phyloP scores from a whole-genome alignment of 2,797 vertebrate species.

The Cephalopachus bancanus region DNA sequence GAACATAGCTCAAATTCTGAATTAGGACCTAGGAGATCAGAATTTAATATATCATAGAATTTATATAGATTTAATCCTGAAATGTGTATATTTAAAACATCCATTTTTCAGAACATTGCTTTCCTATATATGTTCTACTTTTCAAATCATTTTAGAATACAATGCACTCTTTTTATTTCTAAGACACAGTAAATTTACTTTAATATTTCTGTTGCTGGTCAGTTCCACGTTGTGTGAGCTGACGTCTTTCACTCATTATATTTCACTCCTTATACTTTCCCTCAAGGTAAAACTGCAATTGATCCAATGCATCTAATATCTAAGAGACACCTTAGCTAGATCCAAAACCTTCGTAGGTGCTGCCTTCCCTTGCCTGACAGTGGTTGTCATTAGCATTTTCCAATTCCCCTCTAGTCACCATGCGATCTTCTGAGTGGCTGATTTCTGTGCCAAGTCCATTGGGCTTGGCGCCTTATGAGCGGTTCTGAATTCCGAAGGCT shows the following conservation, averaged over 20 bases:
- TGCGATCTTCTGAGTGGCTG: neutral
- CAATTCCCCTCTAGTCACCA: constrained; percentile 39
- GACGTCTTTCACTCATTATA: neutral
- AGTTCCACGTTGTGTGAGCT: neutral
- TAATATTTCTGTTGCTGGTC: constrained; percentile 34
- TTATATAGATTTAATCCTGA: constrained; percentile 18
- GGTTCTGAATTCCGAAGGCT: constrained; percentile 79
- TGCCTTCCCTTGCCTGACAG: neutral
- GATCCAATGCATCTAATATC: neutral
- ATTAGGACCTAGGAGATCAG: neutral
- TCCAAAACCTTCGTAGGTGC: neutral
- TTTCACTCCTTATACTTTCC: constrained; percentile 14
- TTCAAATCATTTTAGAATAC: constrained; percentile 26
- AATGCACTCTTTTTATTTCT: neutral
- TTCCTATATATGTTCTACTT: neutral
- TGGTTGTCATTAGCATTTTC: constrained; percentile 15
- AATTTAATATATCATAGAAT: neutral
- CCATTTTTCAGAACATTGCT: constrained; percentile 21
- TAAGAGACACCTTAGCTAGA: constrained; percentile 11
- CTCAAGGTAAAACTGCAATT: neutral
- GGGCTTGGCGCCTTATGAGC: constrained; percentile 55
- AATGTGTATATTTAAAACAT: constrained; percentile 22
- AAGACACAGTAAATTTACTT: constrained; percentile 18
- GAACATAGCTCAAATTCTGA: neutral
- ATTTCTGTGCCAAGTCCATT: constrained; percentile 46